Conservation (phyloP, 1,140 invertebrate species). For the Ceratosolen solmsi region DNA sequence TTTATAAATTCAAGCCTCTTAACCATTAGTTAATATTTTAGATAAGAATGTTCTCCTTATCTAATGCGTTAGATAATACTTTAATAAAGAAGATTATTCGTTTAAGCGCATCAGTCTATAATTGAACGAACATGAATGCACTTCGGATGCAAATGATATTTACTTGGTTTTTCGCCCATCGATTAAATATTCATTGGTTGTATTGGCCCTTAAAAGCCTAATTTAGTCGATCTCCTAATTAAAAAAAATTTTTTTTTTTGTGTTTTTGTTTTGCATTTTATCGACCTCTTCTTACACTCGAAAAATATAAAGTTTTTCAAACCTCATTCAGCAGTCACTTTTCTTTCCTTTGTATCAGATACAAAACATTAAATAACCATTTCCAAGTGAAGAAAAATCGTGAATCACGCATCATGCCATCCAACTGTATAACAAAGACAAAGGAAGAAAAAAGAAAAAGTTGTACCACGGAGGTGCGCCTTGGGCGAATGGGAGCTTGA, state of each 20-base stretch:
- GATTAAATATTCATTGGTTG: conserved; percentile 40
- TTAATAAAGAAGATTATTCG: no score
- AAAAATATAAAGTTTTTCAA: not conserved
- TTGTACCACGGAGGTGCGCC: not conserved
- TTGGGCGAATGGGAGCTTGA: not conserved
- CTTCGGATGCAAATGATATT: not conserved
- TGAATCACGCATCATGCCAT: not conserved
- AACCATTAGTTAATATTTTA: no score
- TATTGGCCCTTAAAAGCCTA: conserved; percentile 1
- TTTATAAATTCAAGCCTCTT: no score
- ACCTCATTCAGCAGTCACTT: not conserved
- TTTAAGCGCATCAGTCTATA: no score
- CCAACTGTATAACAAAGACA: not conserved
- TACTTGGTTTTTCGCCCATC: conserved; percentile 28
- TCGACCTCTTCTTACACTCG: not conserved
- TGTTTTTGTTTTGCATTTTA: not conserved
- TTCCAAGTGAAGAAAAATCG: not conserved
- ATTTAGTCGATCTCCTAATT: conserved; percentile 29
- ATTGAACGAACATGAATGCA: conserved; percentile 13
- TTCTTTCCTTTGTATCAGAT: no score
- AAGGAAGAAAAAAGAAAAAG: not conserved
- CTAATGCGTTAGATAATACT: no score
- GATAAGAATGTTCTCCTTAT: no score
- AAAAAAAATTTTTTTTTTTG: no score
- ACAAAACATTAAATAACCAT: not conserved